A percentile compares a stretch with the other conserved stretches of the same genome.
These are phyloP conservation scores for Clitarchus hookeri DNA, from an alignment of 2,888 invertebrate genomes.

Conservation along the genomic window DNA sequence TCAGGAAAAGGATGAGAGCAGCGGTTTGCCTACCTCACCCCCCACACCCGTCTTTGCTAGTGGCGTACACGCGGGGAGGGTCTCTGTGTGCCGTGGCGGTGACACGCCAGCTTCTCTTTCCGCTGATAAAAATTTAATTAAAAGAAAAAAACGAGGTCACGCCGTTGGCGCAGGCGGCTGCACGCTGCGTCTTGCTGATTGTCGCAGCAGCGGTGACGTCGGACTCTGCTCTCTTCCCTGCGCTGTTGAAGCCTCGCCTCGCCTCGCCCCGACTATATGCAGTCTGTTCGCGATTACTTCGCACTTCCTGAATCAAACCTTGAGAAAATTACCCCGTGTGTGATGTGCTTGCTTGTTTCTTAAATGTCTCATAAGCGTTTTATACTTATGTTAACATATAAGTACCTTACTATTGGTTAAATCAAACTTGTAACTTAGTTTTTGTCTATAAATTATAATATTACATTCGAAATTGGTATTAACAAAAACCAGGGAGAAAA, in stretches of 20 bases:
- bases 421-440: too few relatives aligned
- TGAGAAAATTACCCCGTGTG: too few relatives aligned
- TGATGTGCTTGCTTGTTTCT: too few relatives aligned
- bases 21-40: neutral
- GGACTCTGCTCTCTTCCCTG: neutral
- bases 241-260: neutral
- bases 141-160: neutral
- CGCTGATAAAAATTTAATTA: slow-evolving; percentile 7
- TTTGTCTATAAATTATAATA: too few relatives aligned
- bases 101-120: neutral
- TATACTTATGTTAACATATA: too few relatives aligned
- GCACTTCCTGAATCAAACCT: too few relatives aligned
- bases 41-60: neutral
- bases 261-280: too few relatives aligned
- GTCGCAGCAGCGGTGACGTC: neutral
- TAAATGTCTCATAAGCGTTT: too few relatives aligned
- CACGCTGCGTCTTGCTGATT: slow-evolving; percentile 6
- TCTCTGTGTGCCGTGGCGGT: neutral
- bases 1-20: neutral
- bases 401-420: too few relatives aligned
- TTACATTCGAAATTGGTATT: too few relatives aligned
- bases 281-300: too few relatives aligned
- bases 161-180: neutral
- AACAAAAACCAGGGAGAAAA: too few relatives aligned
- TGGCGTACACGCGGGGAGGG: neutral